Evolutionary conservation across 2,888 invertebrate species (phyloP).

Genomic region (Epistrophe eligans): DNA sequence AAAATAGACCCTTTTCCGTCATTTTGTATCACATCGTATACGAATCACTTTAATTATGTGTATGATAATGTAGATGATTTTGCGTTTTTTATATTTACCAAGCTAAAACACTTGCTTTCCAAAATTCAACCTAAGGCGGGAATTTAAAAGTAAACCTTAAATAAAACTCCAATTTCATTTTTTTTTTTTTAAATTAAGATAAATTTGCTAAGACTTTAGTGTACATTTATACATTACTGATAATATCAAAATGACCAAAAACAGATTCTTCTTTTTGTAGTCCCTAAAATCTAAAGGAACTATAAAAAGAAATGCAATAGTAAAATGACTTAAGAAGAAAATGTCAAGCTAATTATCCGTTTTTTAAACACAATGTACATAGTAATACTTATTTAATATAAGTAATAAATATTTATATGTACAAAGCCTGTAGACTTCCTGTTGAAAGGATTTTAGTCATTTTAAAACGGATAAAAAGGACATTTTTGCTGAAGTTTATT

Average conservation of each 20-base stretch:
- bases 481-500: not conserved
- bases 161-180: not conserved
- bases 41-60: no score
- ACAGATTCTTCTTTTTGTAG: not conserved
- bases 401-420: slow-evolving; percentile 28
- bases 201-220: not conserved
- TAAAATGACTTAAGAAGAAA: not conserved
- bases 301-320: not conserved
- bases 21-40: no score
- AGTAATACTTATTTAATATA: slow-evolving; percentile 15
- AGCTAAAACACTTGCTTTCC: no score
- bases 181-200: not conserved
- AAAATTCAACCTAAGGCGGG: no score
- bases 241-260: no score
- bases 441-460: not conserved
- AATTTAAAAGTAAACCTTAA: no score
- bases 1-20: no score
- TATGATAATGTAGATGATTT: no score
- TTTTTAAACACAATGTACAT: not conserved
- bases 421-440: not conserved
- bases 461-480: slow-evolving; percentile 15
- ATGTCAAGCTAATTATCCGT: not conserved
- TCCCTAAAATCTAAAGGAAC: slow-evolving; percentile 1
- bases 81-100: no score
- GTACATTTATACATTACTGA: no score